Conservation (phyloP, 30 jellyfish, hydroid and myxozoan genomes). For the Chrysaora quinquecirrha region DNA sequence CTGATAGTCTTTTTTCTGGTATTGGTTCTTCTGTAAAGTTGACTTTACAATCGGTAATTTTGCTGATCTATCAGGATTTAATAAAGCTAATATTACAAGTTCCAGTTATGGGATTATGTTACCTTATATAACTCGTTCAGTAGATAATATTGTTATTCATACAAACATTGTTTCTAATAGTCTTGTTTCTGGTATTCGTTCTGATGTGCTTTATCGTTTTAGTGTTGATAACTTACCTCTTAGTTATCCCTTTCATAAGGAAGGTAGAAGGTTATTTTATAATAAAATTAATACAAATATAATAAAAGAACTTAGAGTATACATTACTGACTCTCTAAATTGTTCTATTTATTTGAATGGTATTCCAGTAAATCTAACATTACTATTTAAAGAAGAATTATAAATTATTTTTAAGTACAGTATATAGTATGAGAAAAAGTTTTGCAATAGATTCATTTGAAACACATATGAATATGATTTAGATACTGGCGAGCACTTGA, state of each 20-base stretch:
- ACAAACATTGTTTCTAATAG: not conserved
- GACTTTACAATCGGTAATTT: constrained; percentile 7
- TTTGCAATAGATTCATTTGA: no score
- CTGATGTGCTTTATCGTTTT: constrained; percentile 10
- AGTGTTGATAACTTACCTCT: constrained; percentile 28
- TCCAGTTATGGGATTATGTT: not conserved
- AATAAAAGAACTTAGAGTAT: not conserved
- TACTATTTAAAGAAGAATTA: no score
- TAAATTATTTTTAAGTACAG: no score
- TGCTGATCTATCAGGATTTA: constrained; percentile 19
- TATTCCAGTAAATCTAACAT: constrained; percentile 11
- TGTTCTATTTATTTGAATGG: constrained; percentile 13
- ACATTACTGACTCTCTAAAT: constrained; percentile 15
- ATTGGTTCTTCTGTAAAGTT: no score
- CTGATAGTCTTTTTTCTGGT: no score
- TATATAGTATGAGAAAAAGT: no score
- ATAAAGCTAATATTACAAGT: not conserved
- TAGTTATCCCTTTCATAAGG: constrained; percentile 21
- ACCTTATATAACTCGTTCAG: constrained; percentile 26
- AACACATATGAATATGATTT: no score
- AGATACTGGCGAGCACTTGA: no score
- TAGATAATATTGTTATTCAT: constrained; percentile 17
- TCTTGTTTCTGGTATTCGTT: constrained; percentile 4
- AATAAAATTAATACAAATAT: constrained; percentile 14
- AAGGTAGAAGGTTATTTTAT: constrained; percentile 25